phyloP scores from a whole-genome alignment of 2,888 invertebrate species.

The Ctenicera cuprea region DNA sequence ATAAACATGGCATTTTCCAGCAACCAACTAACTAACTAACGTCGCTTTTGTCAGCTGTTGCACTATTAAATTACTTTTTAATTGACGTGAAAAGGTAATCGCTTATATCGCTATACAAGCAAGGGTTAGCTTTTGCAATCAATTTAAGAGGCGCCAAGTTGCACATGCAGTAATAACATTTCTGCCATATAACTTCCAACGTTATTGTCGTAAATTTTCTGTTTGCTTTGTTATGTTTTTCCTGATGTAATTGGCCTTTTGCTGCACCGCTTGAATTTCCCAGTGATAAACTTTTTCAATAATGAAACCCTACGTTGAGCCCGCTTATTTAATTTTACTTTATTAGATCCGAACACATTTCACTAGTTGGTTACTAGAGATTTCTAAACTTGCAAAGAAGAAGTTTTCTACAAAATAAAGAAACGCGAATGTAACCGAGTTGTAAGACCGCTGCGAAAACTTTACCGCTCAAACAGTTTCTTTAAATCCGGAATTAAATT shows the following conservation, averaged over 20 bases:
- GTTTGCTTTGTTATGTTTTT: too few species aligned
- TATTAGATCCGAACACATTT: constrained; percentile 23
- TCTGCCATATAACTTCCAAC: background rate
- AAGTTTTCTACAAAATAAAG: constrained; percentile 19
- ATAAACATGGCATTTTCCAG: background rate
- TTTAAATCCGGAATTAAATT: constrained; percentile 47
- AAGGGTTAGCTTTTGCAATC: constrained; percentile 8
- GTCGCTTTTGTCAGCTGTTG: background rate
- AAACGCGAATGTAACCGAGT: constrained; percentile 30
- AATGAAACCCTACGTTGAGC: background rate
- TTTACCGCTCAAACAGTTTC: constrained; percentile 32
- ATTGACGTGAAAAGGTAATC: constrained; percentile 10
- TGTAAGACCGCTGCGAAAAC: constrained; percentile 36
- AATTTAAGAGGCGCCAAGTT: constrained; percentile 8
- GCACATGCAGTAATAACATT: background rate
- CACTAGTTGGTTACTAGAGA: constrained; percentile 12
- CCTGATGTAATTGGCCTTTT: too few species aligned
- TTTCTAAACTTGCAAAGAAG: constrained; percentile 13
- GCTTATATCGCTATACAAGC: background rate
- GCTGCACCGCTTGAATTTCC: background rate
- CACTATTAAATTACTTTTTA: constrained; percentile 1
- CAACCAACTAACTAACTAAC: background rate
- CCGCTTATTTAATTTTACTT: constrained; percentile 28
- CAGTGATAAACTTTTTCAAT: constrained; percentile 6
- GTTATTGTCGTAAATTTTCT: background rate